A percentile compares a stretch with the other conserved stretches of the same genome.
Conservation (phyloP, 2,888 invertebrate genomes). For the Eugnorisma glareosa region DNA sequence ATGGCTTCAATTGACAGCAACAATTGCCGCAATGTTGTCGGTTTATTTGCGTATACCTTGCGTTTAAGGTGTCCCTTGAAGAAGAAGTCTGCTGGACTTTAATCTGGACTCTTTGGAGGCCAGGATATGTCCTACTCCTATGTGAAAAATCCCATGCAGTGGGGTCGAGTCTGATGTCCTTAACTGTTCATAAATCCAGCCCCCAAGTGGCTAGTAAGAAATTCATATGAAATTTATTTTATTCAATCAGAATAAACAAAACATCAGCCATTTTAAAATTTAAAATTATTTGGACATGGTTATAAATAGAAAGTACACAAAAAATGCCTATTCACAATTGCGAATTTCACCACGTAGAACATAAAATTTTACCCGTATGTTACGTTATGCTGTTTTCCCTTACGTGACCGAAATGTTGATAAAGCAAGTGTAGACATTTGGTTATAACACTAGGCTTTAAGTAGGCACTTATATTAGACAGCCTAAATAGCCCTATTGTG, state of each 20-base stretch:
- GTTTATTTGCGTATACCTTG: no score
- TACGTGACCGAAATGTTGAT: conserved; percentile 38
- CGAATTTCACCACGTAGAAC: conserved; percentile 44
- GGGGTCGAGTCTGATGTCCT: neutral
- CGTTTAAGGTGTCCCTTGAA: no score
- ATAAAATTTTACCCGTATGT: conserved; percentile 32
- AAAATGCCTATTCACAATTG: conserved; percentile 23
- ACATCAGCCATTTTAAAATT: neutral
- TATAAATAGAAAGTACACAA: conserved; percentile 35
- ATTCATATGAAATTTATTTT: no score
- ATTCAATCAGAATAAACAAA: neutral
- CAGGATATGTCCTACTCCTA: no score
- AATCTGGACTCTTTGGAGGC: no score
- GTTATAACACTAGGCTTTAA: conserved; percentile 39
- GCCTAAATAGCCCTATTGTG: neutral
- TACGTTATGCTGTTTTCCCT: conserved; percentile 34
- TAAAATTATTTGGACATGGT: neutral
- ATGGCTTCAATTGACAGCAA: no score
- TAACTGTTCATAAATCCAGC: neutral
- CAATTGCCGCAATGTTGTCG: no score
- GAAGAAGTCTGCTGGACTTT: no score
- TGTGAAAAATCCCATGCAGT: neutral
- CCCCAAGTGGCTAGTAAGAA: neutral
- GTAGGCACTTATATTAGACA: conserved; percentile 1
- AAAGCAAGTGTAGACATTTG: conserved; percentile 34